Base-by-base conservation (phyloP, 2,113 vertebrate genomes). In the Aix galericulata region DNA sequence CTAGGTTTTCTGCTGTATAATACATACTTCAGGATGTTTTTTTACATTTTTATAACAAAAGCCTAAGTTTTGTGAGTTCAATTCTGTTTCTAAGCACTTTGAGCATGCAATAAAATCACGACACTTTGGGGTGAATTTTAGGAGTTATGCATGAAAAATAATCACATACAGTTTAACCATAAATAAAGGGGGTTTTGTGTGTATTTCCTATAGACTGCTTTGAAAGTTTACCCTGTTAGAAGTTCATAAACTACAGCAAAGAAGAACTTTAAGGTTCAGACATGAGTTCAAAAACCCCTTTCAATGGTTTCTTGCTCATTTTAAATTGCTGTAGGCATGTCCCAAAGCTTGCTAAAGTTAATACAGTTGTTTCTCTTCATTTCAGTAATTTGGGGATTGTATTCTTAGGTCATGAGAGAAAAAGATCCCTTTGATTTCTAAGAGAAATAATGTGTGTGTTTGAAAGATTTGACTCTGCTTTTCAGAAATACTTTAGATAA, bases 121-220 rank as follows among this genome's bases (percentile, higher is more conserved):
- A 79, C 29, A 66, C 5, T 91, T 93, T 32, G 16, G 31, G 66
- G 66, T 46, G 50, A 69, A 76, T 82, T 94, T 93, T 71, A 79
- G 62, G 81, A 90, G 62, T 92, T 92, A 92, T 76, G 86, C 80
- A 89, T 76, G 66, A 85, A 94, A 96, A 96, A 92, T 96, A 87
- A 93, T 91, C 74, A 79, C 1, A 12, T 91, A 55, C 7, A 62
- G 22, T 87, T 90, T 94, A 73, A 93, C 86, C 69, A 78, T 58
- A 94, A 96, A 81, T 94, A 74, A 72, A 88, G 38, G 26, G 18
- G 2, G 2, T 9, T 42, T 92, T 75, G 6, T 82, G 18, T 66
- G 53, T 25, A 50, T 82, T 85, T 94, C 62, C 77, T 88, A 69
- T 20, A n/a, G 90, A 76, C 55, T 90, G 1, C 88, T 96, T 96